Base-by-base conservation (phyloP, 2,888 invertebrate species). In the Mimas tiliae region DNA sequence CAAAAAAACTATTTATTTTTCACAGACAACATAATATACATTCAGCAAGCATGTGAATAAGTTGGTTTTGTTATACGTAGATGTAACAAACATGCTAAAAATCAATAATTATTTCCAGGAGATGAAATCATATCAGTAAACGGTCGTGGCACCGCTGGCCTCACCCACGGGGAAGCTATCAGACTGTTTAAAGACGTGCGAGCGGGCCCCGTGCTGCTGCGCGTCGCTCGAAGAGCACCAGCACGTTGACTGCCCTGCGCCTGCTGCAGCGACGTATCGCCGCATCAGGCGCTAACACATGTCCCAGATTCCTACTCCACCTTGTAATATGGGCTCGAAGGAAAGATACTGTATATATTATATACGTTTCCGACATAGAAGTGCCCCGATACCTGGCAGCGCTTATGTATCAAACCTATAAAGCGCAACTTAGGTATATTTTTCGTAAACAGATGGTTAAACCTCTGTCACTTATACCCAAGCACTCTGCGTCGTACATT, bases 61-160 rank as follows among this genome's bases (percentile, higher is more conserved):
- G n/a, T n/a, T 27, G 27, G 27, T 4, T 27, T 27, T 27, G 27
- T 27, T 27, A 27, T 27, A 27, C 27, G 27, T 27, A 27, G 27
- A 38, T 9, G 7, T 9, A 50, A 50, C 50, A 50, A 50, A 2
- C 19, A 16, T 27, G 4, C 27, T 27, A 50, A 9, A 27, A 45
- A 33, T 38, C 11, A 38, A 63, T 42, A 51, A 51, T 7, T 58
- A 74, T 75, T 94, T 94, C 21, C 90, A 96, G 97, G 97, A 80
- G 97, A 97, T 88, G 96, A 97, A 92, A 96, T 97, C 79, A 87
- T 97, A 74, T 96, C 96, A 67, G 96, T 97, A 69, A 97, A 97
- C 87, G 96, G 96, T n/a, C 95, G 96, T 77, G 94, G 95, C 21
- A 95, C 97, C 66, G 96, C 96, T 70, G 96, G 97, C 0, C 93